Evolutionary conservation across 2,888 invertebrate genomes (phyloP).

Genomic region (Caenorhabditis japonica): DNA sequence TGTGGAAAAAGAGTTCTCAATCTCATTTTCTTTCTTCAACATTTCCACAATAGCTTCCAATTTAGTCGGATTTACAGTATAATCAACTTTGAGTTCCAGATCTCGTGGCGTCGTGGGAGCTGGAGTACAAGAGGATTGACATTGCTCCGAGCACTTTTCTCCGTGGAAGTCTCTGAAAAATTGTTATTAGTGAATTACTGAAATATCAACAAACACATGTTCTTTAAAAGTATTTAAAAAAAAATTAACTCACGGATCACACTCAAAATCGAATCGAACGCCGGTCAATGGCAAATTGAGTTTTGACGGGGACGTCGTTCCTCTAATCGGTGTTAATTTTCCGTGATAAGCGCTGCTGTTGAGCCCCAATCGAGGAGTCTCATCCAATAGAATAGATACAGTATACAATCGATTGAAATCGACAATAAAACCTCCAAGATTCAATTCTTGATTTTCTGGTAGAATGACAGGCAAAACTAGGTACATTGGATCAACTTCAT

Average conservation of each 20-base stretch:
- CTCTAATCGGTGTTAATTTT: constrained; percentile 8
- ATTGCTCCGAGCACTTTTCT: constrained; percentile 2
- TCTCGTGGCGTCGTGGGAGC: background rate
- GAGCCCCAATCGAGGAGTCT: constrained; percentile 7
- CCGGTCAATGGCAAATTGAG: constrained; percentile 31
- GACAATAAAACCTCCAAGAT: constrained; percentile 11
- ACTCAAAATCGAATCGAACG: constrained; percentile 14
- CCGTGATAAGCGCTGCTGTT: constrained; percentile 1
- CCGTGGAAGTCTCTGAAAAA: constrained; percentile 18
- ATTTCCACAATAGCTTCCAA: constrained; percentile 13
- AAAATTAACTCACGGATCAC: constrained; percentile 17
- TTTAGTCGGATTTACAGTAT: constrained; percentile 15
- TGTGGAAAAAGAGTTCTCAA: constrained; percentile 5
- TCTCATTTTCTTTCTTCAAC: constrained; percentile 31
- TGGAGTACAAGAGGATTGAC: background rate
- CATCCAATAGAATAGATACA: constrained; percentile 1
- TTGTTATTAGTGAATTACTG: background rate
- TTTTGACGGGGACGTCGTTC: constrained; percentile 11
- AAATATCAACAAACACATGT: background rate
- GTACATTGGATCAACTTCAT: background rate
- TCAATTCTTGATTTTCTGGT: constrained; percentile 3
- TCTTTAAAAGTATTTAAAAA: background rate
- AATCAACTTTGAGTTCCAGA: constrained; percentile 8
- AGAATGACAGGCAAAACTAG: constrained; percentile 14
- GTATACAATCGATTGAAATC: constrained; percentile 14